Percentiles rank a stretch among this genome's conserved stretches.
These are phyloP conservation scores for Ciconia stormi DNA, from an alignment of 2,113 vertebrate species.

Conservation along the genomic window DNA sequence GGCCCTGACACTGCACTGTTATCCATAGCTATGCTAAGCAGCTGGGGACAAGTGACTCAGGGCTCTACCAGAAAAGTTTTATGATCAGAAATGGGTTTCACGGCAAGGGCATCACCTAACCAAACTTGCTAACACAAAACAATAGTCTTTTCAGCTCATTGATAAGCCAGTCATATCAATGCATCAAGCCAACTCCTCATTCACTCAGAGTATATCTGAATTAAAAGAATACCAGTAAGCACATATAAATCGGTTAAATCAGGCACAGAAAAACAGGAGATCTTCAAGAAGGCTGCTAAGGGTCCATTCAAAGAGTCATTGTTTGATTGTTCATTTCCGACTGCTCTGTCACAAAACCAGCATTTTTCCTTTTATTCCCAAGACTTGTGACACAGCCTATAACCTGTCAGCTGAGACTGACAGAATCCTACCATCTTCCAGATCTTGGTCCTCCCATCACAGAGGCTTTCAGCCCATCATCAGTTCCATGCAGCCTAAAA, in stretches of 20 bases:
- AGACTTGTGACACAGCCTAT: neutral
- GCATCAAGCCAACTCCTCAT: neutral
- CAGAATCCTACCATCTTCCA: neutral
- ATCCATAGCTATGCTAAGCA: neutral
- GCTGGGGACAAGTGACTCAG: neutral
- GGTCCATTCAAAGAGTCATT: neutral
- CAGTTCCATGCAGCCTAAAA: neutral
- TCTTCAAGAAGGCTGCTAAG: neutral
- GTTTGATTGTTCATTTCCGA: neutral
- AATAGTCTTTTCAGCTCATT: neutral
- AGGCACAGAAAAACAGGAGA: neutral
- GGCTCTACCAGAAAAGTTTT: neutral
- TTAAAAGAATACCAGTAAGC: neutral
- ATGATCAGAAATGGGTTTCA: neutral
- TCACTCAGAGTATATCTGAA: neutral
- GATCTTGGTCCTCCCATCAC: neutral
- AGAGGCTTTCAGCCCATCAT: neutral
- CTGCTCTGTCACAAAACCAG: neutral
- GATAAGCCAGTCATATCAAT: fast-evolving
- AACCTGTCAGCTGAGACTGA: neutral
- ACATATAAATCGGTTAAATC: neutral
- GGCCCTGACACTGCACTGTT: neutral
- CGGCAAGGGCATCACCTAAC: neutral
- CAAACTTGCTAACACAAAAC: neutral
- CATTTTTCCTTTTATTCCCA: neutral